A percentile compares a stretch with the other conserved stretches of the same genome.
phyloP scores from a whole-genome alignment of 2,888 invertebrate species.

The Hirtodrosophila confusa region DNA sequence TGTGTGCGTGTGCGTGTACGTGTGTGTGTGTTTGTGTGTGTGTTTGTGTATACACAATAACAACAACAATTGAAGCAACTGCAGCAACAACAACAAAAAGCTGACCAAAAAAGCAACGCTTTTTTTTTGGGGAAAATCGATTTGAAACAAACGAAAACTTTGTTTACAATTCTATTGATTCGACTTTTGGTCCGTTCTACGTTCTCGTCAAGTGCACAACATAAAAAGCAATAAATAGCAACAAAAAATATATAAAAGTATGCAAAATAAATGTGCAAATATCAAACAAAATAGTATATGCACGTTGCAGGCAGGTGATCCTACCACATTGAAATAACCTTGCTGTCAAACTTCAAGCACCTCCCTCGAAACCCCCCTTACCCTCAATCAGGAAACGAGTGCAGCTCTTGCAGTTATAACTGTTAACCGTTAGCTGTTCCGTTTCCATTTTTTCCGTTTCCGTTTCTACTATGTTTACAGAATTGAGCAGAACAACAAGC shows the following conservation, averaged over 20 bases:
- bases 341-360: conserved; percentile 7
- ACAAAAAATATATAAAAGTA: not conserved
- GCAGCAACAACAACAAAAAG: conserved; percentile 44
- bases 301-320: not conserved
- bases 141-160: conserved; percentile 55
- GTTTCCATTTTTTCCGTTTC: conserved; percentile 14
- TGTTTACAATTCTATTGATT: conserved; percentile 79
- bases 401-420: not conserved
- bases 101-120: conserved; percentile 33
- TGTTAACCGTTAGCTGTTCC: conserved; percentile 23
- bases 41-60: conserved; percentile 61
- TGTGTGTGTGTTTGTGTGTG: conserved; percentile 31
- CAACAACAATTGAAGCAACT: conserved; percentile 56
- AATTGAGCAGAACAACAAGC: conserved; percentile 76
- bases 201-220: conserved; percentile 11
- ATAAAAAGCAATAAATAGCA: conserved; percentile 4
- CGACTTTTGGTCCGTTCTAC: conserved; percentile 25
- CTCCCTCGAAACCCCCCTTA: not conserved
- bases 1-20: conserved; percentile 17
- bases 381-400: too few relatives aligned
- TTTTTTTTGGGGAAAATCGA: conserved; percentile 73
- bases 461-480: conserved; percentile 71
- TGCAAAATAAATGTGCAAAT: not conserved
- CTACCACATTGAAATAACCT: conserved; percentile 33
- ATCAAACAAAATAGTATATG: not conserved